Base-by-base conservation (phyloP, 2,113 vertebrate genomes). In the Gymnocephalus cernua region DNA sequence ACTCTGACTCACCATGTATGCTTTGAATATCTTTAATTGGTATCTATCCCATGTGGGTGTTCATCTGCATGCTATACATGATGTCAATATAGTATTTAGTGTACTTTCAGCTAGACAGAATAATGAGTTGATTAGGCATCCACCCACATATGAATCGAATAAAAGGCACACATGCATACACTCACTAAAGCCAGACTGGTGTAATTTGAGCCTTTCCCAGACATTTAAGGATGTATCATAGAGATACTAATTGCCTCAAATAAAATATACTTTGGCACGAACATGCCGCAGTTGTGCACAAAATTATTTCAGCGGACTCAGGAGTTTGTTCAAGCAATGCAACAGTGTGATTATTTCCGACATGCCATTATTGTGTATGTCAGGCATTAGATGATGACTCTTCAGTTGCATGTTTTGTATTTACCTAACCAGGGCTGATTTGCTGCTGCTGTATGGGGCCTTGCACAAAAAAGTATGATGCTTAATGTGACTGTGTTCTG, bases 11-110 rank as follows among this genome's bases (percentile, higher is more conserved):
- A 62, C 41, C 45, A 56, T 58, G 61, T 71, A 62, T 45, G 32
- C 47, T 66, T 63, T 86, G 76, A 86, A 80, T 77, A 69, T 78
- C 64, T 70, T 82, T 70, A 80, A 89, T 84, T 86, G 59, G 29
- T 56, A 66, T 85, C 78, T 64, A 27, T 69, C 5, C 1, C 63
- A 62, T 73, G 77, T 83, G 54, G 58, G 70, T 63, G 64, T 70
- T 84, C 53, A 82, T 87, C 50, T 79, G 23, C 62, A 53, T 6
- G 4, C n/a, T 74, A 73, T 62, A 65, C 62, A 64, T 59, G 5
- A 64, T 80, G 74, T 79, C 65, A 80, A 71, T 77, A 14, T 66
- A 59, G 58, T 62, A 77, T 77, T 85, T 50, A 75, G 65, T 50
- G 41, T 27, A 79, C 78, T 75, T 84, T 87, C 73, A 75, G 58